phyloP scores from a whole-genome alignment of 2,113 vertebrate species.

The Eleginops maclovinus region DNA sequence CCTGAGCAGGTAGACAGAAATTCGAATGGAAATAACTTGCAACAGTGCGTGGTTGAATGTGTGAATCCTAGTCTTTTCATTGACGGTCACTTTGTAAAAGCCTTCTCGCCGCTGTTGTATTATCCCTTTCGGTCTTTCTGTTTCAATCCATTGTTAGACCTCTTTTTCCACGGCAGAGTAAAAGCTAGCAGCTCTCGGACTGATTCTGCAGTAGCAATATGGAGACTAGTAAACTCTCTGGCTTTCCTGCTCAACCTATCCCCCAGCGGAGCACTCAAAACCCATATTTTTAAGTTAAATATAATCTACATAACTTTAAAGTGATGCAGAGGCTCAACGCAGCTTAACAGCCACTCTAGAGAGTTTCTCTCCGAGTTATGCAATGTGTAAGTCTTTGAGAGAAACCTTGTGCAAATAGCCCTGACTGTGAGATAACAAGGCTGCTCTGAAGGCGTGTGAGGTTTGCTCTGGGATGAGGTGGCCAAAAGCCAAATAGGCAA shows the following conservation, averaged over 20 bases:
- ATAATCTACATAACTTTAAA: background rate
- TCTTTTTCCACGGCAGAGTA: slow-evolving; percentile 34
- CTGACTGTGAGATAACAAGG: slow-evolving; percentile 13
- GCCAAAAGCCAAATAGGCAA: slow-evolving; percentile 14
- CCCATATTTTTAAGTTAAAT: background rate
- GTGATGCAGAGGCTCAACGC: background rate
- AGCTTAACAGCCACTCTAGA: background rate
- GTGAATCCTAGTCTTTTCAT: slow-evolving; percentile 12
- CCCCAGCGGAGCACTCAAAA: slow-evolving; percentile 6
- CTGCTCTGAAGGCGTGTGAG: slow-evolving; percentile 13
- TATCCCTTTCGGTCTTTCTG: slow-evolving; percentile 33
- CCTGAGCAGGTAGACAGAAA: slow-evolving; percentile 10
- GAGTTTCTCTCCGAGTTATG: slow-evolving; percentile 11
- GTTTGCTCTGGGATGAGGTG: slow-evolving; percentile 37
- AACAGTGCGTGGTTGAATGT: slow-evolving; percentile 27
- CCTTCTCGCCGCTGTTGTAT: slow-evolving; percentile 7
- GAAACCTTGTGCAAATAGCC: slow-evolving; percentile 51
- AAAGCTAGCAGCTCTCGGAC: slow-evolving; percentile 19
- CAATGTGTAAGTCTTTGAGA: slow-evolving; percentile 23
- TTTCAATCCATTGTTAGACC: slow-evolving; percentile 36
- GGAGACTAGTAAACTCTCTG: slow-evolving; percentile 16
- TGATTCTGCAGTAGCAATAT: slow-evolving; percentile 25
- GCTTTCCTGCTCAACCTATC: slow-evolving; percentile 29
- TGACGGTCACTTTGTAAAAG: slow-evolving; percentile 7
- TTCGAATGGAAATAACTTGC: slow-evolving; percentile 19